Conservation (phyloP, 2,888 invertebrate species). For the Endomychus coccineus region DNA sequence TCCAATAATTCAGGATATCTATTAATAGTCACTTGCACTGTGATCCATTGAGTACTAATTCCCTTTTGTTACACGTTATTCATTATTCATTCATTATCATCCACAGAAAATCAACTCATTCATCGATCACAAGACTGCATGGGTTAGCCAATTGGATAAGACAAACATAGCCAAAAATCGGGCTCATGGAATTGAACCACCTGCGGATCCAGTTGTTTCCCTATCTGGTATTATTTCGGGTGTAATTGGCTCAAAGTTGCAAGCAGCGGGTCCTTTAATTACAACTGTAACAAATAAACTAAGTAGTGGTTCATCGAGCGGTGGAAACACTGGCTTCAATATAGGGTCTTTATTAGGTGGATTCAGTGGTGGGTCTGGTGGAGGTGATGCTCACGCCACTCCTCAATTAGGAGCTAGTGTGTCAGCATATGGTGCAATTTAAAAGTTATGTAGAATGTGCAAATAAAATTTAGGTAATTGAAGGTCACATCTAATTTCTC, state of each 20-base stretch:
- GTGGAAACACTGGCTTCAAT: conserved; percentile 50
- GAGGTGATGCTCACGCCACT: conserved; percentile 16
- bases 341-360: conserved; percentile 48
- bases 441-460: neutral
- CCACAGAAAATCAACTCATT: conserved; percentile 75
- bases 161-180: conserved; percentile 70
- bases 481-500: no score
- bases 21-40: no score
- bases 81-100: no score
- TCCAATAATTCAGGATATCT: no score
- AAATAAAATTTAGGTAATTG: neutral
- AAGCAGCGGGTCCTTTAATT: conserved; percentile 48
- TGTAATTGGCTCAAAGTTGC: conserved; percentile 59
- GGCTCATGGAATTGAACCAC: conserved; percentile 63
- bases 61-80: no score
- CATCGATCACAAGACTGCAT: conserved; percentile 70
- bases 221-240: conserved; percentile 61
- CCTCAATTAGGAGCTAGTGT: conserved; percentile 36
- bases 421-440: conserved; percentile 29
- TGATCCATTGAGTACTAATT: no score
- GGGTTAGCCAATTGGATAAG: conserved; percentile 61
- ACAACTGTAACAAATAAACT: conserved; percentile 62
- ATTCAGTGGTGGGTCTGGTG: conserved; percentile 36
- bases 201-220: conserved; percentile 45
- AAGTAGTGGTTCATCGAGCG: conserved; percentile 47